Base-by-base conservation (phyloP, 1,140 invertebrate species). In the Protaetia brevitarsis region DNA sequence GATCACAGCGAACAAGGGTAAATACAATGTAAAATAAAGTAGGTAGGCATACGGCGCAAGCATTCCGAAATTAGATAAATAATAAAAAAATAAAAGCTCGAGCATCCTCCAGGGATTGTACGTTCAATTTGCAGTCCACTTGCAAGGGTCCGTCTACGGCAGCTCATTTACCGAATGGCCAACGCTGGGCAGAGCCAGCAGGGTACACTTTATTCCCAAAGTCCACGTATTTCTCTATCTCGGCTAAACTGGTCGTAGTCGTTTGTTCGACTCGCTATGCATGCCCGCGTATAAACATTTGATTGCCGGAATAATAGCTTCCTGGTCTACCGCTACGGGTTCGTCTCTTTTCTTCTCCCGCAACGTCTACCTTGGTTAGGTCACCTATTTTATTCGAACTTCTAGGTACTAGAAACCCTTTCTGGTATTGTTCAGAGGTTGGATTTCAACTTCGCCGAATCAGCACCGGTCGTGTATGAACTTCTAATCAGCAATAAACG, bases 81-180 rank as follows among this genome's bases (percentile, higher is more conserved):
- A 45, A 45, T 45, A 45, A 45, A 45, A 45, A 45, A 45, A 45
- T 45, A 45, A 45, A 45, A 45, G 41, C 41, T 21, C 16, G 23
- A 45, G 16, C 16, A 45, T 45, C 10, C 41, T 45, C 41, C 16
- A 21, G 41, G 41, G 41, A 45, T 45, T 45, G 19, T 45, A 45
- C 41, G 41, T 45, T 45, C 41, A 45, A 45, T 45, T 45, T 45
- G 41, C 41, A 45, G 41, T 45, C 41, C 41, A 45, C 41, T 45
- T 45, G 41, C 41, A 21, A 45, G 41, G 16, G 41, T 13, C 13
- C 41, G 41, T 45, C 41, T 45, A 19, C 41, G 41, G 41, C 16
- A 45, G 41, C 41, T 45, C 41, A 45, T 45, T 45, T 45, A 45
- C 41, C n/a, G 41, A 45, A 45, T 45, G 41, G 23, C 16, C 41